Base-by-base conservation (phyloP, 1,140 invertebrate genomes). In the Tetramorium simillimum region DNA sequence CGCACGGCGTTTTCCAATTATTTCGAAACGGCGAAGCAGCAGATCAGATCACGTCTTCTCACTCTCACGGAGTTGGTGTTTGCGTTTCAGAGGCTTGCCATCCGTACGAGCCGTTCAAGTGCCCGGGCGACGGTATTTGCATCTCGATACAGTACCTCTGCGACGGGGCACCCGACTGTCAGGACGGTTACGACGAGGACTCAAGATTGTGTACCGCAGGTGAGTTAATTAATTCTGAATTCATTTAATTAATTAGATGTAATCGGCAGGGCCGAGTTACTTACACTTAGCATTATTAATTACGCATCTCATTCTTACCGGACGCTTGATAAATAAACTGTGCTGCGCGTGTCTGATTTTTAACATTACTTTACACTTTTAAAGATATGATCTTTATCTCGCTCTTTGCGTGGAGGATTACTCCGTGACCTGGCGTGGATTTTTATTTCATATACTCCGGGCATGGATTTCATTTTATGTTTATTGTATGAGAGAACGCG, bases 121-220 rank as follows among this genome's bases (percentile, higher is more conserved):
- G 99, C 94, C 99, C 99, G 1, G 98, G 98, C 81, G 98, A 99
- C 93, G 97, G 97, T 86, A 97, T 97, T 92, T 99, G 98, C 95
- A 99, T 99, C 95, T 99, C 98, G 80, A 99, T 99, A 94, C 98
- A 99, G 94, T 99, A 99, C 96, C 96, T 97, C 87, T 99, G 98
- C 95, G 98, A 99, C 92, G 98, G 98, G 53, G 98, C 98, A 0
- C 97, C 98, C 0, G 99, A 99, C 95, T 99, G 99, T 96, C 97
- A 97, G 33, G 98, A 99, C 91, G 98, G 98, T 24, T 99, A 99
- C 92, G 98, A 98, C 91, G 97, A 97, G 89, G 98, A 99, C 94
- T 97, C 98, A 70, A 96, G 98, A 92, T 97, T 99, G 24, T 99
- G 99, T 95, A 99, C 98, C 86, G 99, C 98, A 95, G 98, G 98